Conservation (phyloP, 1,140 invertebrate genomes). For the Penaeus chinensis region DNA sequence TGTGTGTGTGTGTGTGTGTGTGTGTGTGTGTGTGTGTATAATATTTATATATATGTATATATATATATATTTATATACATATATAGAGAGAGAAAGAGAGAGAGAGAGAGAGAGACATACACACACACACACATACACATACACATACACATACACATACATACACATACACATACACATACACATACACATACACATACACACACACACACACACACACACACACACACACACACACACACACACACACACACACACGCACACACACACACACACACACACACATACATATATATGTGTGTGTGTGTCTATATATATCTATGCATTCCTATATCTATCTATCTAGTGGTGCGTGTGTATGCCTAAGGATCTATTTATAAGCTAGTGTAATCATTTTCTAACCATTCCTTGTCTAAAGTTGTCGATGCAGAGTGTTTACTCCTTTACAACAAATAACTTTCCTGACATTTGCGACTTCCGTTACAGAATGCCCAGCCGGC, state of each 20-base stretch:
- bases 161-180: neutral
- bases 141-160: neutral
- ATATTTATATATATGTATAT: neutral
- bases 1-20: too few species aligned
- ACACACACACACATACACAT: neutral
- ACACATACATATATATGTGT: neutral
- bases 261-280: neutral
- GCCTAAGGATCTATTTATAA: neutral
- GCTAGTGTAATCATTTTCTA: neutral
- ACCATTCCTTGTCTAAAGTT: neutral
- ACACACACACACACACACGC: neutral
- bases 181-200: neutral
- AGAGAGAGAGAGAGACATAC: neutral
- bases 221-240: neutral
- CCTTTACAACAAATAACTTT: slow-evolving; percentile 68
- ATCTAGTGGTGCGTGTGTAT: neutral
- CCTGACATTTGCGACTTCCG: slow-evolving; percentile 75
- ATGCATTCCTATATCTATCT: neutral
- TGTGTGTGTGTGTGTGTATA: neutral
- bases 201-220: neutral
- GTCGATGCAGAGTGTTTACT: slow-evolving; percentile 71
- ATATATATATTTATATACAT: neutral
- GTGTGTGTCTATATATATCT: too few species aligned
- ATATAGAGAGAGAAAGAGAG: too few species aligned
- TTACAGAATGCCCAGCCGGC: slow-evolving; percentile 77